Base-by-base conservation (phyloP, 2,888 invertebrate species). In the Archips xylosteana region DNA sequence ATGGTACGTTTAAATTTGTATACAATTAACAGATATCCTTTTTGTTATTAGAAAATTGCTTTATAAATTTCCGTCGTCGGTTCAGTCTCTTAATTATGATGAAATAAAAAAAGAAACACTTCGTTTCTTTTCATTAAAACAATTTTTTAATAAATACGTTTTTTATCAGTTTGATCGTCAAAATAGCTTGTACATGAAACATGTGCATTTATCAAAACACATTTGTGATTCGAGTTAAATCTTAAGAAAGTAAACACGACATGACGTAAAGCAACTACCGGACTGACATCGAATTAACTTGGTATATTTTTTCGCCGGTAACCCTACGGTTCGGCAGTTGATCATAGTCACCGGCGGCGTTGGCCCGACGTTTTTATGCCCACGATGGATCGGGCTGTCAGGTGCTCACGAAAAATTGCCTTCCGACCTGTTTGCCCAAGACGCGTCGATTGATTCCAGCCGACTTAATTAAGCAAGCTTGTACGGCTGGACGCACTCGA, bases 351-450 rank as follows among this genome's bases (percentile, higher is more conserved):
- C 79, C 79, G 84, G 78, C 81, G 85, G 84, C 85, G 83, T 76
- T 82, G 80, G 82, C 79, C 85, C 86, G 89, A 90, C 88, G 88
- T 90, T 90, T 90, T 90, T 89, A 88, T 88, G 86, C 81, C 77
- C 78, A 78, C 85, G 86, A 89, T 88, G 83, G 87, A 89, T 89
- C 85, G 85, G 83, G 80, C 85, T 87, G 88, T 87, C 89, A 87
- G 87, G 87, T 88, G 87, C 82, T 84, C 82, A 84, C 81, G 89
- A 89, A 89, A 89, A 89, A 89, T 89, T 87, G 85, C 86, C 84
- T 76, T 80, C 80, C 77, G 79, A 77, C 77, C 77, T 82, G 83
- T 83, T 83, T 82, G 82, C 76, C 74, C 75, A 79, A 79, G 78
- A 76, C 78, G 76, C 76, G 75, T 76, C 76, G 76, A 83, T 83